Conservation (phyloP, 35 echinoderm and acorn worm species). For the Heliocidaris erythrogramma region DNA sequence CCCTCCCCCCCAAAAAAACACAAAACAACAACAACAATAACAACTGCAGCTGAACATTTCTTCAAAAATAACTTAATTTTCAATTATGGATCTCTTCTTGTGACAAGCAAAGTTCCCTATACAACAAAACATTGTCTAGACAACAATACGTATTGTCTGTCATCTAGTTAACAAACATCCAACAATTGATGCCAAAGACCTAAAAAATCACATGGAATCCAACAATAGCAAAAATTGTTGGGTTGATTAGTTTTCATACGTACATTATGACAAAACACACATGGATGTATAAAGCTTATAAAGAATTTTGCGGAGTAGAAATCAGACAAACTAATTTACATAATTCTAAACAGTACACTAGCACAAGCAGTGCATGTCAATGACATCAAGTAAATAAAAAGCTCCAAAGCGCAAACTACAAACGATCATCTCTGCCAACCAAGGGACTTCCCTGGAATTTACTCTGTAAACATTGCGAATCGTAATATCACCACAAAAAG, state of each 20-base stretch:
- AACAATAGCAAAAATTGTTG: neutral
- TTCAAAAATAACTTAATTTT: too few species aligned
- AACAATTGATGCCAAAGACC: too few species aligned
- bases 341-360: neutral
- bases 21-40: neutral
- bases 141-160: too few species aligned
- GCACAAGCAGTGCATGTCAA: slow-evolving; percentile 8
- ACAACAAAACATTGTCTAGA: too few species aligned
- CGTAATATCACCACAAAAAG: slow-evolving; percentile 43
- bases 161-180: too few species aligned
- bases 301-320: neutral
- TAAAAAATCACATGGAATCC: neutral
- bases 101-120: too few species aligned
- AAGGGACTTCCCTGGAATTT: slow-evolving; percentile 23
- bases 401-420: neutral
- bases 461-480: slow-evolving; percentile 9
- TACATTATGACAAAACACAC: neutral
- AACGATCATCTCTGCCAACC: slow-evolving; percentile 12
- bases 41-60: too few species aligned
- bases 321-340: neutral
- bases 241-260: neutral
- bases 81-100: too few species aligned
- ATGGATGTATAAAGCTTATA: neutral
- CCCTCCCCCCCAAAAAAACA: neutral
- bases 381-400: slow-evolving; percentile 7